These are phyloP conservation scores for Cyphomyrmex costatus DNA, from an alignment of 1,140 invertebrate genomes.

Conservation along the genomic window DNA sequence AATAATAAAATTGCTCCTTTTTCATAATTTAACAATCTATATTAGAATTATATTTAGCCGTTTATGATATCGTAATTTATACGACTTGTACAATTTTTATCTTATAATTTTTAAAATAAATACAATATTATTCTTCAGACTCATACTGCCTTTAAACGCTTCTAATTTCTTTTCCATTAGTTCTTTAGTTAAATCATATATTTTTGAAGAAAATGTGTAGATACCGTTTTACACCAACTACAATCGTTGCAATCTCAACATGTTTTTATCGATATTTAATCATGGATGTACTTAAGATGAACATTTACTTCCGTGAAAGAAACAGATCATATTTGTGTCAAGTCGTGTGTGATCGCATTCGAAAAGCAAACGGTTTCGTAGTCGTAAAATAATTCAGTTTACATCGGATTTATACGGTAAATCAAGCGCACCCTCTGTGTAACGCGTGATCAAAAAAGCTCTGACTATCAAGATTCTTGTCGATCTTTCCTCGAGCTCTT, in stretches of 20 bases:
- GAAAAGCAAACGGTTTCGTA: conserved; percentile 5
- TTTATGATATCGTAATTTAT: neutral
- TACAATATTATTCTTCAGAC: neutral
- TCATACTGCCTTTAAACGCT: neutral
- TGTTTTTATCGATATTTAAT: conserved; percentile 6
- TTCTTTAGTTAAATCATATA: neutral
- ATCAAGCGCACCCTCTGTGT: neutral
- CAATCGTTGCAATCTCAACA: neutral
- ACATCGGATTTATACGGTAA: conserved; percentile 10
- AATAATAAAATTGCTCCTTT: no score
- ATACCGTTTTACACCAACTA: neutral
- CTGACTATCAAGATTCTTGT: neutral
- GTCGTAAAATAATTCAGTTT: conserved; percentile 37
- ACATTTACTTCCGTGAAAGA: conserved; percentile 13
- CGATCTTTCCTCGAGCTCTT: conserved; percentile 10
- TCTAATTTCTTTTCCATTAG: neutral
- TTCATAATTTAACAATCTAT: no score
- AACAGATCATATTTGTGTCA: conserved; percentile 27
- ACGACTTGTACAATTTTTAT: neutral
- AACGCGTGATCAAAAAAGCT: conserved; percentile 19
- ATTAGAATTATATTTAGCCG: neutral
- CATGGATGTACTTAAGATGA: neutral
- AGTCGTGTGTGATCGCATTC: conserved; percentile 13
- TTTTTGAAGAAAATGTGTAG: neutral
- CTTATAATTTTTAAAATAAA: neutral